Conservation (phyloP, 2,113 vertebrate genomes). For the Phyllopteryx taeniolatus region DNA sequence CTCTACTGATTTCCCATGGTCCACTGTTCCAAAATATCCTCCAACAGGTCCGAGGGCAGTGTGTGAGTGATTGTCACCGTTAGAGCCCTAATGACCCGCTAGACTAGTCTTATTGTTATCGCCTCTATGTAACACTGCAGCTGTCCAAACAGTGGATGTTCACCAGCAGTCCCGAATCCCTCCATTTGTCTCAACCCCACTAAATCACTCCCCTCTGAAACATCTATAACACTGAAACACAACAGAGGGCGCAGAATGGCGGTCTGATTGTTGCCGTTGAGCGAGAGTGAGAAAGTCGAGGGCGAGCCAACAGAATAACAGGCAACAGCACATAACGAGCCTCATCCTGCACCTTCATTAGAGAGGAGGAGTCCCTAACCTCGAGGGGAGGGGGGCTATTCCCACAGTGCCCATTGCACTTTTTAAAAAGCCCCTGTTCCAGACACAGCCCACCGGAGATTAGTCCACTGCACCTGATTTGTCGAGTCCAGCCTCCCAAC, state of each 20-base stretch:
- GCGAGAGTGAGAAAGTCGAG: constrained; percentile 19
- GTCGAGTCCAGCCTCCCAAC: constrained; percentile 59
- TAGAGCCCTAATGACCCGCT: constrained; percentile 48
- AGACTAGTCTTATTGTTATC: constrained; percentile 39
- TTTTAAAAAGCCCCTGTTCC: constrained; percentile 73
- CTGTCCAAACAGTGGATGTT: constrained; percentile 34
- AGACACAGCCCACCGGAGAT: constrained; percentile 57
- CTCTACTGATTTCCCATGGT: constrained; percentile 18
- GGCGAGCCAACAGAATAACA: constrained; percentile 36
- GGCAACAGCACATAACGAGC: constrained; percentile 66
- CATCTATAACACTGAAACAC: constrained; percentile 30
- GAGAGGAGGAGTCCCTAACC: constrained; percentile 66
- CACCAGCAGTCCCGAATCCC: constrained; percentile 31
- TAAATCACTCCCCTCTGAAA: constrained; percentile 44
- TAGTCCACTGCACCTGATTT: constrained; percentile 63
- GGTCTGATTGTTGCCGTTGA: constrained; percentile 34
- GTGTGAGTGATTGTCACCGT: constrained; percentile 46
- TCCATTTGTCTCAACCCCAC: constrained; percentile 49
- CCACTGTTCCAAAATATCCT: constrained; percentile 10
- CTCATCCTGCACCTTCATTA: constrained; percentile 73
- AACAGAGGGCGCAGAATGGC: constrained; percentile 7
- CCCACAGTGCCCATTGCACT: constrained; percentile 64
- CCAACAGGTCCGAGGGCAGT: constrained; percentile 17
- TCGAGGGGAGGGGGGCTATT: constrained; percentile 54
- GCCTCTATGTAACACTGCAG: constrained; percentile 35